Percentiles rank a stretch among this genome's conserved stretches.
phyloP scores from a whole-genome alignment of 2,888 invertebrate genomes.

The Dryomyza anilis region DNA sequence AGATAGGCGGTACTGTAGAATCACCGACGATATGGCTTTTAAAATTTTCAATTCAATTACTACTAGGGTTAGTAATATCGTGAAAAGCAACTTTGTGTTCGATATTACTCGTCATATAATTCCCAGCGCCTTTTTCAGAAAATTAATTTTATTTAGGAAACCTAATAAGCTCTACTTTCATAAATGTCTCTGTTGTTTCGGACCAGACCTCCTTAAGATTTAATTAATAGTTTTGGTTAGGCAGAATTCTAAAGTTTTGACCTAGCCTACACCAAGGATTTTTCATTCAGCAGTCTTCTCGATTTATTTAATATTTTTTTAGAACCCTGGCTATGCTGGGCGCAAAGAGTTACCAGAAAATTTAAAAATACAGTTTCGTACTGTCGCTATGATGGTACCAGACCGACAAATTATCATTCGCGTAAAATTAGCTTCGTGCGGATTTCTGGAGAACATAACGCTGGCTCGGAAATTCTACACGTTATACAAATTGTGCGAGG shows the following conservation, averaged over 20 bases:
- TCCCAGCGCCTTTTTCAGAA: no score
- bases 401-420: conserved; percentile 96
- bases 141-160: conserved; percentile 76
- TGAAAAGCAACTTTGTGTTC: no score
- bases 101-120: no score
- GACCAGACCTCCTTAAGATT: background rate
- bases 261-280: conserved; percentile 82
- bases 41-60: no score
- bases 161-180: conserved; percentile 63
- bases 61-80: no score
- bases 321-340: conserved; percentile 98
- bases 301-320: conserved; percentile 82
- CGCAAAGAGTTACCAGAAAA: conserved; percentile 96
- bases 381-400: conserved; percentile 99
- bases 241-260: conserved; percentile 71
- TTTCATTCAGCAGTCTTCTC: conserved; percentile 81
- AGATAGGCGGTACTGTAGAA: no score
- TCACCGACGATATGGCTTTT: background rate
- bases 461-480: conserved; percentile 96
- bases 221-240: conserved; percentile 58
- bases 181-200: background rate
- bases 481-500: conserved; percentile 94
- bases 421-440: conserved; percentile 94
- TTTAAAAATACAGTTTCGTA: conserved; percentile 95
- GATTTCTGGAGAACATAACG: conserved; percentile 93